Conservation (phyloP, 1,140 invertebrate species). For the Oscheius sp. region DNA sequence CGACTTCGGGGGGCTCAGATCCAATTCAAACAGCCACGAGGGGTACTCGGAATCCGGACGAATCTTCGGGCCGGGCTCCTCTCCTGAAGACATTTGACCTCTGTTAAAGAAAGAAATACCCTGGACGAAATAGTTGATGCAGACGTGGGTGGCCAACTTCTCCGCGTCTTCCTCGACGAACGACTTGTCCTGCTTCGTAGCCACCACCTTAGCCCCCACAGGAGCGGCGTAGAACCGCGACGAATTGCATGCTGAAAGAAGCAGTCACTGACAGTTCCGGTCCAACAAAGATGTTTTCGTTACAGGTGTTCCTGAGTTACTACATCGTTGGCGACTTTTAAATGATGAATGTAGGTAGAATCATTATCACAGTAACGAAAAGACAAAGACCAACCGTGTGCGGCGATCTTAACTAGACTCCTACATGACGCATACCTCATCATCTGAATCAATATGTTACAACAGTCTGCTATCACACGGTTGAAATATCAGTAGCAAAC, state of each 20-base stretch:
- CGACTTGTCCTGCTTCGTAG: slow-evolving; percentile 37
- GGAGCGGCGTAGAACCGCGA: slow-evolving; percentile 12
- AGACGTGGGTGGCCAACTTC: slow-evolving; percentile 36
- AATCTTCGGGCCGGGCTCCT: slow-evolving; percentile 41
- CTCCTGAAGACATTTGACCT: slow-evolving; percentile 23
- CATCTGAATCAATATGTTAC: no score
- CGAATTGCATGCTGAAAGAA: not conserved
- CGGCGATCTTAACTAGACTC: no score
- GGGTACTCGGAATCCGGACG: slow-evolving; percentile 41
- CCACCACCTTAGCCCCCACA: slow-evolving; percentile 25
- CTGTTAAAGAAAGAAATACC: slow-evolving; percentile 16
- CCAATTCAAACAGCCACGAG: slow-evolving; percentile 39
- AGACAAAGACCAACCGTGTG: no score
- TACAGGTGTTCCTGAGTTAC: no score
- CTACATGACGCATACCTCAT: no score
- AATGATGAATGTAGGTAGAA: no score
- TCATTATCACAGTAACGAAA: no score
- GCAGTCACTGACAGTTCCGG: no score
- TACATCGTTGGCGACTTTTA: no score
- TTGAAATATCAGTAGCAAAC: no score
- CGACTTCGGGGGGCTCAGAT: slow-evolving; percentile 18
- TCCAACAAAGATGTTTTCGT: no score
- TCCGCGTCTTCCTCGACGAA: slow-evolving; percentile 38
- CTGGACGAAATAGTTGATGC: slow-evolving; percentile 40
- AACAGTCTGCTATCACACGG: no score